A percentile compares a stretch with the other conserved stretches of the same genome.
Conservation (phyloP, 2,113 vertebrate genomes). For the Oxyruncus cristatus region DNA sequence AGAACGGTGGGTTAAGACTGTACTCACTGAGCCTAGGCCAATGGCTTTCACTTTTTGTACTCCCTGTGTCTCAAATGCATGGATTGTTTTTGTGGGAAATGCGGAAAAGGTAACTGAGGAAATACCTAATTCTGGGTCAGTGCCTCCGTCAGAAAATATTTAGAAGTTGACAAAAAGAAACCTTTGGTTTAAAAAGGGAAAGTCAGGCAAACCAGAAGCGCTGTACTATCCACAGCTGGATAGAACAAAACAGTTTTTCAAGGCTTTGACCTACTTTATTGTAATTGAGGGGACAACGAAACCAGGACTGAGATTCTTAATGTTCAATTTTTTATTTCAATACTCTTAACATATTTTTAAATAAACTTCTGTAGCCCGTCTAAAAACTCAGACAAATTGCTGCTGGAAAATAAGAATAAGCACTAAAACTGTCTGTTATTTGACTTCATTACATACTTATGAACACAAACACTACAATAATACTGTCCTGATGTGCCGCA, state of each 20-base stretch:
- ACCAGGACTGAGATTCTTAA: not conserved
- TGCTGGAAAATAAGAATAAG: not conserved
- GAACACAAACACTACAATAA: not conserved
- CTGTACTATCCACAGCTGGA: not conserved
- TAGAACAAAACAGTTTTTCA: not conserved
- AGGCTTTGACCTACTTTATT: not conserved
- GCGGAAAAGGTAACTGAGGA: not conserved
- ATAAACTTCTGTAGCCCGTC: not conserved
- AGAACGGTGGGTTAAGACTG: not conserved
- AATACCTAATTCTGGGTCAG: not conserved
- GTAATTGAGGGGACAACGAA: not conserved
- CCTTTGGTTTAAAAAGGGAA: not conserved
- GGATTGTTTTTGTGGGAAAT: not conserved
- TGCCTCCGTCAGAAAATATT: not conserved
- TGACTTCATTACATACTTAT: not conserved
- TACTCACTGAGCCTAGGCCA: not conserved
- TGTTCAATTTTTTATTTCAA: not conserved
- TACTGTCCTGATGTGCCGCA: not conserved
- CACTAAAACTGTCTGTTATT: not conserved
- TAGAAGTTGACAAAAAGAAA: not conserved
- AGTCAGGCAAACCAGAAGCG: not conserved
- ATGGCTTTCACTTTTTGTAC: not conserved
- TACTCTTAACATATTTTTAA: not conserved
- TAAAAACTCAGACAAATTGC: not conserved
- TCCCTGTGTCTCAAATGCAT: not conserved